A percentile compares a stretch with the other conserved stretches of the same genome.
Evolutionary conservation across 2,113 vertebrate genomes (phyloP).

Genomic region (Atrichornis clamosus): DNA sequence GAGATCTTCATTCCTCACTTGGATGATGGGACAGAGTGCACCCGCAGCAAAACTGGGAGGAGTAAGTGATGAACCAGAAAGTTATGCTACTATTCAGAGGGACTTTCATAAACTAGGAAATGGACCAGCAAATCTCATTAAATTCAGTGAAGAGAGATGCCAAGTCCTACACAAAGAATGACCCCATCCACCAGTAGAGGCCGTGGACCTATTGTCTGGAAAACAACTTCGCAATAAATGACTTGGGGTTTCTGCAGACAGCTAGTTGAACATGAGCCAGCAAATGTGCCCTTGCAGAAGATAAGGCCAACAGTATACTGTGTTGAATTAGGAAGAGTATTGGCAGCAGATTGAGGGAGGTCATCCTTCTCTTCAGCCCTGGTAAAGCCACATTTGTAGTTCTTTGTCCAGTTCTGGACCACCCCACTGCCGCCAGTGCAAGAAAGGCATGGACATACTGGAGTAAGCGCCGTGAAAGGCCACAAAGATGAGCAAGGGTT

Average conservation of each 20-base stretch:
- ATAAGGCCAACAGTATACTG: background rate
- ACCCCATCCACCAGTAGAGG: background rate
- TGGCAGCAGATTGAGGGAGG: background rate
- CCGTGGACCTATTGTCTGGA: background rate
- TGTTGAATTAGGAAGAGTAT: background rate
- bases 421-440: too few species aligned
- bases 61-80: background rate
- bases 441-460: background rate
- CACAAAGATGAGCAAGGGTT: background rate
- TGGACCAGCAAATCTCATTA: background rate
- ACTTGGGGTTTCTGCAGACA: background rate
- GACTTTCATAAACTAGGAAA: background rate
- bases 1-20: background rate
- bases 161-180: background rate
- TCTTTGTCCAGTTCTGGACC: background rate
- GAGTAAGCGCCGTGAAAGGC: background rate
- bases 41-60: background rate
- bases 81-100: background rate
- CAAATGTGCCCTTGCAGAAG: background rate
- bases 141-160: background rate
- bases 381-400: background rate
- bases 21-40: background rate
- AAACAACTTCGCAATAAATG: background rate
- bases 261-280: background rate
- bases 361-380: background rate